Evolutionary conservation across 37 sponge, comb jelly and placozoan species (phyloP), one percentile per base, ranked within the genome.

Genomic region (Ianthella basta): DNA sequence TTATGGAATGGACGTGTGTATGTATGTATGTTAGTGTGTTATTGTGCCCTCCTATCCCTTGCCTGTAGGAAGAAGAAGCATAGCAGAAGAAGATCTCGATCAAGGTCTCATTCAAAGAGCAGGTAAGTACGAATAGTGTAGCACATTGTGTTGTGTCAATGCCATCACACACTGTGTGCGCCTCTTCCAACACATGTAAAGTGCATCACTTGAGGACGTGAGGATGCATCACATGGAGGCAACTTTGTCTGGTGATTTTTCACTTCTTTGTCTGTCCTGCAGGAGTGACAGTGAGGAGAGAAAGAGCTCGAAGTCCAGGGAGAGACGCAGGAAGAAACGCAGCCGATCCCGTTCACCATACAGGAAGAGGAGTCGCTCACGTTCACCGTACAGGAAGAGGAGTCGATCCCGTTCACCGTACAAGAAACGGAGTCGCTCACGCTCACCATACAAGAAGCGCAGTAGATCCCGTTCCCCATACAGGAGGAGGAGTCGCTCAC

Each of bases 301-400:
- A 6, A 69, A 33, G 27, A 78, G 79, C 19, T 50, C 19, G 63
- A 84, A 30, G 59, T 69, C 68, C 32, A 59, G 60, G 55, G 75
- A 77, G 60, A 73, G 54, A 60, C 33, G 77, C 53, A 86, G 84
- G 36, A 66, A 39, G 21, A 70, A 82, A 32, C 56, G 81, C 0
- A 84, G 82, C 53, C 60, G 74, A 40, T 55, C 40, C 39, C 56
- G 79, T 55, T 77, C 40, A 23, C 79, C 37, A 32, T 37, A 66
- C 30, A 84, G 55, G 14, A 87, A 84, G 19, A 82, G 61, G 59
- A 82, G 85, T 13, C 38, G 85, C 40, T 91, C 87, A 2, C 75
- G 83, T 4, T 75, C 78, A 0, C 36, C 50, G 3, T 8, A 44
- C 74, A 84, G 81, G 15, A 80, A 38, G 29, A 81, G 53, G 24